Base-by-base conservation (phyloP, 1,140 invertebrate genomes). In the Holotrichia oblita region DNA sequence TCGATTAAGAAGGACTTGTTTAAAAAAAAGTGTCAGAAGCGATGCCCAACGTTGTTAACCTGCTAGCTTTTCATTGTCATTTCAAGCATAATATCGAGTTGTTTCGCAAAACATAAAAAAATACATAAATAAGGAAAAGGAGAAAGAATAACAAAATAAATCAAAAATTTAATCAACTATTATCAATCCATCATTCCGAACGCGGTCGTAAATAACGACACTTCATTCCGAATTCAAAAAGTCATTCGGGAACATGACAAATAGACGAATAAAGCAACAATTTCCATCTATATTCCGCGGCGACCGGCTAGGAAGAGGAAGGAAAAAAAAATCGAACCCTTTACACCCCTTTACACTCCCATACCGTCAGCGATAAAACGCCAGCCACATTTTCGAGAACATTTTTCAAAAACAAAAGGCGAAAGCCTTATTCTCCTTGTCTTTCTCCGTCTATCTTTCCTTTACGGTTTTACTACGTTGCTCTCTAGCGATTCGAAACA, bases 161-260 rank as follows among this genome's bases (percentile, higher is more conserved):
- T 69, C 61, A 27, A 69, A 69, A 69, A 69, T 27, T 69, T 24
- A 64, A 64, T 64, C 59, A 64, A 64, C 59, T 64, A 64, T 64
- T 69, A 69, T 69, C 61, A 69, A 69, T 69, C 61, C 22, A 69
- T 69, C 61, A 69, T 69, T 14, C 22, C 2, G 22, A 69, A 34
- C 17, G 8, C 27, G 8, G 8, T 22, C 22, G 22, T 69, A 69
- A 69, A 69, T 69, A 69, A 69, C 61, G 17, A 69, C 61, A 34
- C 61, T 69, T 69, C 61, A 69, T 69, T 69, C 12, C 22, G 61
- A 69, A 69, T 24, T 69, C 61, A 69, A 69, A 69, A 69, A 69
- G 61, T 27, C 22, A 69, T 69, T 69, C 22, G 8, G 61, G 20
- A 27, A 24, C 61, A 24, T 69, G 61, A 69, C 12, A 69, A 69